A percentile compares a stretch with the other conserved stretches of the same genome.
Conservation (phyloP, 2,113 vertebrate species). For the Pelvicachromis taeniatus region DNA sequence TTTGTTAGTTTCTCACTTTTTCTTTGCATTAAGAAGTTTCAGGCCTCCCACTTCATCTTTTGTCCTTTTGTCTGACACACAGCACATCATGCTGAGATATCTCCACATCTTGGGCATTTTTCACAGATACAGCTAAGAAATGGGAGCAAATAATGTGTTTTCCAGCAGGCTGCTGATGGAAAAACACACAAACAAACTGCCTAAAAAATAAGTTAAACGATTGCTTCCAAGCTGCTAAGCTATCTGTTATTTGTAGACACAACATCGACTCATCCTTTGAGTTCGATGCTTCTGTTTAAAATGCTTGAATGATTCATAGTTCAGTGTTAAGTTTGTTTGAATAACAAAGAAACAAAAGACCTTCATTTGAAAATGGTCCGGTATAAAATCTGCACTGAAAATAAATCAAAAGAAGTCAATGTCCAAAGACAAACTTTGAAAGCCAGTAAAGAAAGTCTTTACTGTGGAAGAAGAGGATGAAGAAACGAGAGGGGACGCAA, state of each 20-base stretch:
- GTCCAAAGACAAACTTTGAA: not conserved
- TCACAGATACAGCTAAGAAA: not conserved
- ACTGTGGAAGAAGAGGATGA: not conserved
- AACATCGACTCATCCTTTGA: accelerated
- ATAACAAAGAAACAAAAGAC: not conserved
- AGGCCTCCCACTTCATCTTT: not conserved
- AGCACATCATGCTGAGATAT: not conserved
- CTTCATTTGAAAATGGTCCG: not conserved
- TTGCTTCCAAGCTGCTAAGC: not conserved
- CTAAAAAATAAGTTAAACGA: not conserved
- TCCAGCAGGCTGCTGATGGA: not conserved
- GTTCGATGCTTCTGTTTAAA: not conserved
- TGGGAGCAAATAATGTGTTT: not conserved
- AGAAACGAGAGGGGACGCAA: not conserved
- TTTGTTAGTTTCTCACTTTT: not conserved
- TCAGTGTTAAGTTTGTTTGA: not conserved
- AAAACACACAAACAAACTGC: not conserved
- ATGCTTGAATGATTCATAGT: not conserved
- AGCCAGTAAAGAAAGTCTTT: not conserved
- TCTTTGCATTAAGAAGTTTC: not conserved
- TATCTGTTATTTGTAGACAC: not conserved
- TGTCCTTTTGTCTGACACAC: not conserved
- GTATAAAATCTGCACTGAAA: not conserved
- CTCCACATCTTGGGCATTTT: not conserved
- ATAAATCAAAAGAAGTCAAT: not conserved